Base-by-base conservation (phyloP, 2,113 vertebrate genomes). In the Arenaria interpres region DNA sequence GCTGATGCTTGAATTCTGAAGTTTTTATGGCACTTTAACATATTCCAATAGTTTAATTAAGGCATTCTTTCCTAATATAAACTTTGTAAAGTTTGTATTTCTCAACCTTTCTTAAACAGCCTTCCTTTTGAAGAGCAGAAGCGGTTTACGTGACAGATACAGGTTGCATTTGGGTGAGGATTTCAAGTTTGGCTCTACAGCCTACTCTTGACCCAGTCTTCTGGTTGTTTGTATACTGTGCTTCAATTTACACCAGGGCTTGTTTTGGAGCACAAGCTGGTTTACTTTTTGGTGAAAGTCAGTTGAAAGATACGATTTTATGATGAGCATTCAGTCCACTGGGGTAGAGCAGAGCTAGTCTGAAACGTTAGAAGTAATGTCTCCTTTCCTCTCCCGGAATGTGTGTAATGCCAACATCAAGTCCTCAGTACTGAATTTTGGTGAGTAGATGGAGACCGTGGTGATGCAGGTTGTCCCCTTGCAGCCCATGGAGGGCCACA, bases 391-490 rank as follows among this genome's bases (percentile, higher is more conserved):
- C 14, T 11, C 24, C 4, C 3, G 2, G 30, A 4, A 37, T 14
- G 3, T 23, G 3, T 64, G 30, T 14, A 54, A 51, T 46, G 56
- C 43, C 15, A 8, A 10, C 1, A 3, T 41, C 23, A n/a, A 35
- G 7, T 68, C 20, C 13, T 56, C 13, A 12, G 25, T 33, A 32
- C 22, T 32, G 77, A 50, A 43, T 54, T 93, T 22, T 63, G 50
- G 7, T 22, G 27, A 45, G 56, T 18, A 33, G 30, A 15, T 62
- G 53, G 75, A 73, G 24, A 43, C 22, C 5, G 9, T 0, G 0
- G 37, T 35, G 39, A 20, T 37, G 10, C 30, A 19, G 18, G 2
- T 8, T 76, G 32, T 75, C 25, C 32, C 15, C 1, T 9, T 67
- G 59, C 41, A 60, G 33, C 23, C 72, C 5, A 1, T 14, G 45